phyloP scores from a whole-genome alignment of 1,140 invertebrate species.

The Dolichoris vasculosae region DNA sequence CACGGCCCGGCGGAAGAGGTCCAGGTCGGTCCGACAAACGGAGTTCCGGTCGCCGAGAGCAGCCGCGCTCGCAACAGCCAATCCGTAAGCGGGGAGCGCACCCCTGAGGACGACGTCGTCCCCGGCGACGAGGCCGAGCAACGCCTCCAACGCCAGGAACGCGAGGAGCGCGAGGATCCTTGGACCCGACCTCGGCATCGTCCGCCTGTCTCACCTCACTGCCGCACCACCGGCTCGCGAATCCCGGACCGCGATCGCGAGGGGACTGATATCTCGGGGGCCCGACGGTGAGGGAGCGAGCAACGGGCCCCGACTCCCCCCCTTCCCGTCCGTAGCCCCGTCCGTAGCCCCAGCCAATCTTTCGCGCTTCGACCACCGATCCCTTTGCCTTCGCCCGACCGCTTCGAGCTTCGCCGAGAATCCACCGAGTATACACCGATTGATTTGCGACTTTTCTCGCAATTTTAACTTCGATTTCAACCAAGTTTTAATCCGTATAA shows the following conservation, averaged over 20 bases:
- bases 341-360: too few species aligned
- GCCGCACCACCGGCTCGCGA: not conserved
- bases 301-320: not conserved
- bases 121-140: not conserved
- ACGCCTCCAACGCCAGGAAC: slow-evolving; percentile 24
- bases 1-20: slow-evolving; percentile 57
- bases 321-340: too few species aligned
- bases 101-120: slow-evolving; percentile 40
- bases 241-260: not conserved
- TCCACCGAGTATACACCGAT: too few species aligned
- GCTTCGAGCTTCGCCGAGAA: too few species aligned
- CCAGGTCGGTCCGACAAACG: slow-evolving; percentile 59
- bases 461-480: too few species aligned
- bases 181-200: not conserved
- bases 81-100: slow-evolving; percentile 61
- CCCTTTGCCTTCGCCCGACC: too few species aligned
- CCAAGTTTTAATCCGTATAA: too few species aligned
- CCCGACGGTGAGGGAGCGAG: not conserved
- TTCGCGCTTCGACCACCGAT: too few species aligned
- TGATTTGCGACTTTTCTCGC: too few species aligned
- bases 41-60: not conserved
- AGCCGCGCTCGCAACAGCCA: slow-evolving; percentile 47
- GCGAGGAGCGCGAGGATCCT: not conserved
- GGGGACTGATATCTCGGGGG: slow-evolving; percentile 3
- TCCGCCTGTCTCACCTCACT: not conserved